Conservation (phyloP, 2,888 invertebrate species). For the Coenonympha arcania region DNA sequence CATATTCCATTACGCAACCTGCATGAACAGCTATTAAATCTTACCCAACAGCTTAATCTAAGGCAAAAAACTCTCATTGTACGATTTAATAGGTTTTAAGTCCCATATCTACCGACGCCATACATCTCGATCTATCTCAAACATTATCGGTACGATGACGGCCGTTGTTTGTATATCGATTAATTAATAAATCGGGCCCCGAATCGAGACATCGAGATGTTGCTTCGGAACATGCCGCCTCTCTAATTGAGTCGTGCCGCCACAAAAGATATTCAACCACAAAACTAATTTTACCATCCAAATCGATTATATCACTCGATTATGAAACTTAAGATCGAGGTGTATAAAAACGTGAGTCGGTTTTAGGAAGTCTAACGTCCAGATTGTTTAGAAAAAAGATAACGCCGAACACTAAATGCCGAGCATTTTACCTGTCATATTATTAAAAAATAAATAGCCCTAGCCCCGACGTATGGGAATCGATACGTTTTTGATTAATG, state of each 20-base stretch:
- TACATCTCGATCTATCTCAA: slow-evolving; percentile 48
- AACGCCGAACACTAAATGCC: slow-evolving; percentile 66
- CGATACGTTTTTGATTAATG: slow-evolving; percentile 68
- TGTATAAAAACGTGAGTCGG: slow-evolving; percentile 4
- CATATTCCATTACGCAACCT: slow-evolving; percentile 1
- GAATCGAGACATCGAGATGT: slow-evolving; percentile 61
- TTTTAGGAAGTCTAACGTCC: not conserved
- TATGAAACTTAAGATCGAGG: slow-evolving; percentile 24
- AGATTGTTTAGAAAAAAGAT: slow-evolving; percentile 38
- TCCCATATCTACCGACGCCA: slow-evolving; percentile 20
- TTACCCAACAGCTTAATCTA: slow-evolving; percentile 10
- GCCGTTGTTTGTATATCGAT: slow-evolving; percentile 73
- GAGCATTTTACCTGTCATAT: slow-evolving; percentile 70
- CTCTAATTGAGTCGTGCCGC: slow-evolving; percentile 72
- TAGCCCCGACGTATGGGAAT: slow-evolving; percentile 58
- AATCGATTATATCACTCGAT: slow-evolving; percentile 15
- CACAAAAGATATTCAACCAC: slow-evolving; percentile 57
- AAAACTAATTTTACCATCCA: slow-evolving; percentile 19
- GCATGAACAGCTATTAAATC: slow-evolving; percentile 15
- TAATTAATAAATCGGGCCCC: slow-evolving; percentile 72
- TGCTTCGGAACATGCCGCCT: slow-evolving; percentile 65
- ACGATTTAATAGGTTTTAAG: slow-evolving; percentile 26
- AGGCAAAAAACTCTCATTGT: slow-evolving; percentile 22
- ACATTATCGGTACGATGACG: slow-evolving; percentile 63
- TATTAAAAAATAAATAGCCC: slow-evolving; percentile 65